Evolutionary conservation across 2,113 vertebrate species (phyloP), one percentile per base, ranked within the genome.

Genomic region (Oreochromis tanganicae): DNA sequence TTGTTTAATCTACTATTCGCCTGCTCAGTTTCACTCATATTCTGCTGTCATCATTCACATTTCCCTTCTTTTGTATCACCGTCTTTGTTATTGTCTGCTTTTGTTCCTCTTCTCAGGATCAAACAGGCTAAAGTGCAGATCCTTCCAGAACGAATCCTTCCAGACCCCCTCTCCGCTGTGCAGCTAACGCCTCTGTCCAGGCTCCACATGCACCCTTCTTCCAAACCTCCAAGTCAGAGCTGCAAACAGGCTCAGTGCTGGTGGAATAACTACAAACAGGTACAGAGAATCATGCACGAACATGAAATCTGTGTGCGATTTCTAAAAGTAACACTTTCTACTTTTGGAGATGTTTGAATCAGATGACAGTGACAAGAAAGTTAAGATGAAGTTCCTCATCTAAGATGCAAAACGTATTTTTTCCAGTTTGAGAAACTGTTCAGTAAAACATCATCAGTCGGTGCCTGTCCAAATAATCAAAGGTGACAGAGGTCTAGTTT

Each of bases 71-170:
- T 68, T 48, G 38, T 73, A 5, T 73, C 10, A 5, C 2, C 1
- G 27, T 48, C 27, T 34, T 52, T 78, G 27, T 52, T 34, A 52
- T 34, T 78, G 16, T 78, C 16, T 13, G 63, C 52, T 12, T 19
- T 59, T 85, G 34, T 80, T 80, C 90, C 71, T 89, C 34, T 68
- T 66, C 29, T 82, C 91, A 99, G 99, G 88, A 98, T 99, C 93
- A 97, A 97, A 93, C 97, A 99, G 91, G 99, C 98, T 13, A 98
- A 98, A 93, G 98, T 99, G 7, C 98, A 98, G 27, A 99, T 99
- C 93, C 97, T 99, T 66, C 98, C 99, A 0, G 99, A 99, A 83
- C 92, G 97, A 71, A 97, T 99, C 85, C 95, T 99, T 90, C 97
- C 98, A 11, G 97, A 97, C 55, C 98, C 98, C 1, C 97, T 99